Evolutionary conservation across 2,113 vertebrate species (phyloP).

Genomic region (Paramormyrops kingsleyae): DNA sequence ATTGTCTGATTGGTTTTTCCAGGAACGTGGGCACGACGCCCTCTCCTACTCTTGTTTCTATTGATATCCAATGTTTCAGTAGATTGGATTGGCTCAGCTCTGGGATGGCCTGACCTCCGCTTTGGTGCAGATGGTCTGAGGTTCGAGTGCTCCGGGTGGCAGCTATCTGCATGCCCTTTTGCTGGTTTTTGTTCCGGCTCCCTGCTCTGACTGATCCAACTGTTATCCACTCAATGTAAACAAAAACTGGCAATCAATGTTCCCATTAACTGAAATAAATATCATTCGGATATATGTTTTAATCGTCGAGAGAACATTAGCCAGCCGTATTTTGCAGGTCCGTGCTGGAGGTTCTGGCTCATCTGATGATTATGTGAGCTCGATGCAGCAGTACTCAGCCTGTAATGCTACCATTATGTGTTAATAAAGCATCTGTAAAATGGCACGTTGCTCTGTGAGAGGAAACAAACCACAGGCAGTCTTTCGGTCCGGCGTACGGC

Average conservation of each 20-base stretch:
- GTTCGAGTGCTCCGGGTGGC: not conserved
- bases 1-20: not conserved
- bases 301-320: not conserved
- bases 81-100: not conserved
- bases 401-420: not conserved
- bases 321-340: not conserved
- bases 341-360: not conserved
- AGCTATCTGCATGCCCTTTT: not conserved
- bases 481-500: not conserved
- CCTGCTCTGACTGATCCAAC: not conserved
- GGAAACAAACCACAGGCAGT: slow-evolving; percentile 13
- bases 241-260: not conserved
- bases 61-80: not conserved
- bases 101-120: not conserved
- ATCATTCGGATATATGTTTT: not conserved
- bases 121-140: not conserved
- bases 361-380: not conserved
- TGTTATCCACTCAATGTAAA: not conserved
- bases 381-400: not conserved
- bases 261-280: not conserved
- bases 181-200: not conserved
- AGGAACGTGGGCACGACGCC: not conserved
- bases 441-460: not conserved
- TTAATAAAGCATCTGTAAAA: not conserved
- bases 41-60: not conserved